These are phyloP conservation scores for Poeciliopsis turneri DNA, from an alignment of 2,797 vertebrate species.

Conservation along the genomic window DNA sequence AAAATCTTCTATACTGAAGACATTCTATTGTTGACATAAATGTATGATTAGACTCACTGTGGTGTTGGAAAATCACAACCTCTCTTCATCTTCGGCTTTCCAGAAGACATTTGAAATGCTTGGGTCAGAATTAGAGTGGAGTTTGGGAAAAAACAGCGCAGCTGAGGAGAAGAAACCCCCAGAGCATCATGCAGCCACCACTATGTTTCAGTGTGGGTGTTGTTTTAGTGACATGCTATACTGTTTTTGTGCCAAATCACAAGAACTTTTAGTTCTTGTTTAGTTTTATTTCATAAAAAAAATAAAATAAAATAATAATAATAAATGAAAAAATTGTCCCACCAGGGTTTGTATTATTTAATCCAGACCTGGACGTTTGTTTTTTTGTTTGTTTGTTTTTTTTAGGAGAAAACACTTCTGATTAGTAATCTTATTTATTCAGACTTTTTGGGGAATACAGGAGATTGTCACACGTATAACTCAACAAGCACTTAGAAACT, in stretches of 20 bases:
- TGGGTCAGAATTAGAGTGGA: neutral
- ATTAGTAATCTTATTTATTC: neutral
- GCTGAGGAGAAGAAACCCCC: neutral
- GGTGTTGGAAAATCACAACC: neutral
- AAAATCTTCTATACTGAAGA: neutral
- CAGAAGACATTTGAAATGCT: neutral
- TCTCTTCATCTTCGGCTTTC: neutral
- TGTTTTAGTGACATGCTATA: neutral
- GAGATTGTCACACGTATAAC: neutral
- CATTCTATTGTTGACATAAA: neutral
- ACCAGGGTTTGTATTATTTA: neutral
- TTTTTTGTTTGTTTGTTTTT: neutral
- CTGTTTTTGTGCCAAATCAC: neutral
- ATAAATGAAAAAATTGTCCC: neutral
- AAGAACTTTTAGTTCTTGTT: neutral
- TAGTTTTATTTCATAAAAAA: neutral
- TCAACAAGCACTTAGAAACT: neutral
- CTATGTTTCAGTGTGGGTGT: neutral
- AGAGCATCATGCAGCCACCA: neutral
- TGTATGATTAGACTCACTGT: neutral
- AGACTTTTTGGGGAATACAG: neutral
- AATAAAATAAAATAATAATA: too few species aligned
- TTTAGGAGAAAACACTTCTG: neutral
- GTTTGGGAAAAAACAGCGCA: neutral
- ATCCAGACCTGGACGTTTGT: neutral